Evolutionary conservation across 1,140 invertebrate species (phyloP).

Genomic region (Drosophila prosaltans): DNA sequence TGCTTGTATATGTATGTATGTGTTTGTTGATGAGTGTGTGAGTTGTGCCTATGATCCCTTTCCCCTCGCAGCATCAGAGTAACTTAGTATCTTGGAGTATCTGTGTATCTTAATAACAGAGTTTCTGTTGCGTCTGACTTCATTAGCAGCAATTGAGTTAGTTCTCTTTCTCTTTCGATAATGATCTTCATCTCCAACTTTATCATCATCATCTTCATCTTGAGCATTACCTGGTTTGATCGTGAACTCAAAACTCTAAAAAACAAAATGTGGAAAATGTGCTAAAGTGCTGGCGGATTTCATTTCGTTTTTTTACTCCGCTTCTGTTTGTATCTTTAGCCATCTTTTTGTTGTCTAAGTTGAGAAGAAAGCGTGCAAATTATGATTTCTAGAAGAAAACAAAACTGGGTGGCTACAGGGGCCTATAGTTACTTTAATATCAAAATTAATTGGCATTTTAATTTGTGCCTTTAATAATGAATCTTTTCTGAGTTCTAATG

Average conservation of each 20-base stretch:
- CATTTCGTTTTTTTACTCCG: constrained; percentile 5
- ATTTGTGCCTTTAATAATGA: no score
- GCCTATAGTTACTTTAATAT: not conserved
- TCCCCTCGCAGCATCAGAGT: constrained; percentile 32
- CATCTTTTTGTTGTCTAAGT: constrained; percentile 31
- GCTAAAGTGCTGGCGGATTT: constrained; percentile 57
- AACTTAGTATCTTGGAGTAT: constrained; percentile 49
- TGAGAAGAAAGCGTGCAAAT: constrained; percentile 78
- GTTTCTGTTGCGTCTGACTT: constrained; percentile 33
- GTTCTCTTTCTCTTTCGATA: constrained; percentile 35
- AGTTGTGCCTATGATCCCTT: not conserved
- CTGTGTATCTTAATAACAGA: constrained; percentile 18
- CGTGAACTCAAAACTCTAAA: constrained; percentile 63
- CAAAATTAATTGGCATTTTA: not conserved
- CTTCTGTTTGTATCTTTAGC: not conserved
- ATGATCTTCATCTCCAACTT: constrained; percentile 20
- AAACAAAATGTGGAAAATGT: constrained; percentile 60
- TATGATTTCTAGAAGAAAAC: constrained; percentile 36
- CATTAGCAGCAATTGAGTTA: constrained; percentile 68
- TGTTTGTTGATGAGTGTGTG: not conserved
- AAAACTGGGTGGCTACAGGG: constrained; percentile 33
- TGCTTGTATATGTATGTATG: constrained; percentile 10
- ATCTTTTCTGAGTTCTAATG: no score
- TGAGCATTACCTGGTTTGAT: constrained; percentile 41
- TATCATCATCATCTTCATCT: not conserved